Conservation (phyloP, 2,113 vertebrate genomes). For the Panthera tigris region DNA sequence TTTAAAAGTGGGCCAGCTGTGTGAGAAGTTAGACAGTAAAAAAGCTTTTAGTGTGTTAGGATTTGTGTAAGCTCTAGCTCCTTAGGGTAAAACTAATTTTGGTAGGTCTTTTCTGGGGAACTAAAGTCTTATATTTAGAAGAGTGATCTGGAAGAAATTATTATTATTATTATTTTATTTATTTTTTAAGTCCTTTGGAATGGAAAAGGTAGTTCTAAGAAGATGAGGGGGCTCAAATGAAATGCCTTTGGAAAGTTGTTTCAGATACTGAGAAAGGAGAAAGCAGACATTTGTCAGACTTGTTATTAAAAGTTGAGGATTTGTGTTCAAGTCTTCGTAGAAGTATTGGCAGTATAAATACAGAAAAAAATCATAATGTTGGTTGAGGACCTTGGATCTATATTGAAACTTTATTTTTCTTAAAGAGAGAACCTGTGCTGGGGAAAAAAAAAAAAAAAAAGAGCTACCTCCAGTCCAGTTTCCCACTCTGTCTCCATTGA, state of each 20-base stretch:
- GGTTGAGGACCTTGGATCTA: background rate
- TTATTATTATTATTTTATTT: too few species aligned
- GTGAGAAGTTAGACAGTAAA: background rate
- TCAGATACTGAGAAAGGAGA: background rate
- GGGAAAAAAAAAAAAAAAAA: background rate
- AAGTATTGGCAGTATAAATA: background rate
- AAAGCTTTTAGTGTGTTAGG: background rate
- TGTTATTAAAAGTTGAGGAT: background rate
- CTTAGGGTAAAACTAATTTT: slow-evolving; percentile 2
- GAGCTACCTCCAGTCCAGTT: background rate
- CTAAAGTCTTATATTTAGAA: background rate
- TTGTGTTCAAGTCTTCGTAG: background rate
- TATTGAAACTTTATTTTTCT: background rate
- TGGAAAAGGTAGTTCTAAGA: background rate
- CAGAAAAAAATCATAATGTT: background rate
- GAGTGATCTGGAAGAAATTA: background rate
- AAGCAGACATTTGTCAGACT: background rate
- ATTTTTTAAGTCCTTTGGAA: background rate
- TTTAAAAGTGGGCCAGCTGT: background rate
- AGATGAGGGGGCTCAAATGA: background rate
- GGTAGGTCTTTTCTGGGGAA: background rate
- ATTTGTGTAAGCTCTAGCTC: background rate
- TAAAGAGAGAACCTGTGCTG: background rate
- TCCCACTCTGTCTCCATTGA: background rate
- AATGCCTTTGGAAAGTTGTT: background rate